Evolutionary conservation across 2,888 invertebrate genomes (phyloP).

Genomic region (Dicranocentrus wangi): DNA sequence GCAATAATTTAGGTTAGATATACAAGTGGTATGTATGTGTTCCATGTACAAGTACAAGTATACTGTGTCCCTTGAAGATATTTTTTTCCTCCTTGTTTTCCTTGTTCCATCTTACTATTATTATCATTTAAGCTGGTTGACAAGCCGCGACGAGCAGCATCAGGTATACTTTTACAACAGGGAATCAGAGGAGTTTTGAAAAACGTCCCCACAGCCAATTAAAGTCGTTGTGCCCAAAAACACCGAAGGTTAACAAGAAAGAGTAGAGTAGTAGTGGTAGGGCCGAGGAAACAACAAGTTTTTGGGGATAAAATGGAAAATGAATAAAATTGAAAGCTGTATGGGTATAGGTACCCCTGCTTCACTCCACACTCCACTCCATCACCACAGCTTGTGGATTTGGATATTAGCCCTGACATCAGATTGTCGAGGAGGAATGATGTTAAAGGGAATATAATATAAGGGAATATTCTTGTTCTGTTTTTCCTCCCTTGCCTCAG

Average conservation of each 20-base stretch:
- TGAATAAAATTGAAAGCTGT: conserved; percentile 28
- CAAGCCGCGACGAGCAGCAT: conserved; percentile 66
- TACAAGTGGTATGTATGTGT: not conserved
- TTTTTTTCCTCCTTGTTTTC: not conserved
- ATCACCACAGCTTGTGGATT: too few species aligned
- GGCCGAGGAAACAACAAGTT: conserved; percentile 42
- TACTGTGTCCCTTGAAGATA: conserved; percentile 32
- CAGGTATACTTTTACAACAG: conserved; percentile 66
- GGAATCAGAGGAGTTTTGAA: conserved; percentile 20
- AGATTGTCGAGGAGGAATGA: too few species aligned
- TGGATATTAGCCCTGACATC: too few species aligned
- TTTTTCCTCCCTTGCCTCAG: too few species aligned
- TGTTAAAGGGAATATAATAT: too few species aligned
- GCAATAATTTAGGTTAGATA: conserved; percentile 40
- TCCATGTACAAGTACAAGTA: too few species aligned
- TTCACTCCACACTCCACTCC: too few species aligned
- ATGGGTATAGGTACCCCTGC: too few species aligned
- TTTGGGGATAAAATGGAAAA: not conserved
- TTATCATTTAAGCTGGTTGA: conserved; percentile 69
- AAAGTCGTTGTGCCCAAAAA: conserved; percentile 57
- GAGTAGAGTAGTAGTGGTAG: conserved; percentile 3
- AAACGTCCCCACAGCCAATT: conserved; percentile 71
- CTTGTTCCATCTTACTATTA: conserved; percentile 19
- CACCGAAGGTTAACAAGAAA: conserved; percentile 56
- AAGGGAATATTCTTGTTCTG: too few species aligned